Conservation (phyloP, 2,113 vertebrate species). For the Oophaga pumilio region DNA sequence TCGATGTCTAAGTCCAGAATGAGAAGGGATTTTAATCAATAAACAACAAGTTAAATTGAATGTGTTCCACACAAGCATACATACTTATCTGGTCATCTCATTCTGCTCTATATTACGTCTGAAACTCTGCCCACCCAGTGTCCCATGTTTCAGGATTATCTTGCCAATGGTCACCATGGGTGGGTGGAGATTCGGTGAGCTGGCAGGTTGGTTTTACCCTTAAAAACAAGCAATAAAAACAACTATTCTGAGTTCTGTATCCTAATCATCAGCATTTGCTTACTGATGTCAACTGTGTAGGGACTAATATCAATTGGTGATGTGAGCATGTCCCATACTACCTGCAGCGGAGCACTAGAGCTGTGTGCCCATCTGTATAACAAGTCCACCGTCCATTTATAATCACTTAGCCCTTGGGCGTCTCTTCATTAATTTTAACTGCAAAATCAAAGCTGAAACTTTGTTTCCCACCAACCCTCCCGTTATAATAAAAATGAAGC, state of each 20-base stretch:
- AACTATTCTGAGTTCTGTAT: not conserved
- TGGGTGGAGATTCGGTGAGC: too few relatives aligned
- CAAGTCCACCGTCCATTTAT: slow-evolving; percentile 26
- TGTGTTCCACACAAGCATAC: too few relatives aligned
- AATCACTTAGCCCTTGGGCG: slow-evolving; percentile 29
- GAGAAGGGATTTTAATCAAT: too few relatives aligned
- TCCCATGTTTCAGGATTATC: too few relatives aligned
- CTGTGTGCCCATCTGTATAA: slow-evolving; percentile 13
- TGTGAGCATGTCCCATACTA: not conserved
- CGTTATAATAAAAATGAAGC: slow-evolving; percentile 47
- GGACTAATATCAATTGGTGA: not conserved
- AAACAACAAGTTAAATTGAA: too few relatives aligned
- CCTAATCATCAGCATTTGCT: not conserved
- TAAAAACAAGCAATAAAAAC: not conserved
- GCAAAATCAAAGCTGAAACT: slow-evolving; percentile 54
- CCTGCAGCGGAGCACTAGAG: not conserved
- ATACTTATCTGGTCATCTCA: too few relatives aligned
- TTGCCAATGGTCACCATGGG: too few relatives aligned
- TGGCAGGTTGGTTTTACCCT: not conserved
- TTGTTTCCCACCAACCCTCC: slow-evolving; percentile 49
- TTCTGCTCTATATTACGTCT: too few relatives aligned
- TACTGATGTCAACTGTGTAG: not conserved
- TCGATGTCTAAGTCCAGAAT: too few relatives aligned
- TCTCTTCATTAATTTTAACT: slow-evolving; percentile 56
- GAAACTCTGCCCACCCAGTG: too few relatives aligned